A percentile compares a stretch with the other conserved stretches of the same genome.
Conservation (phyloP, 2,113 vertebrate genomes). For the Rhombomys opimus region DNA sequence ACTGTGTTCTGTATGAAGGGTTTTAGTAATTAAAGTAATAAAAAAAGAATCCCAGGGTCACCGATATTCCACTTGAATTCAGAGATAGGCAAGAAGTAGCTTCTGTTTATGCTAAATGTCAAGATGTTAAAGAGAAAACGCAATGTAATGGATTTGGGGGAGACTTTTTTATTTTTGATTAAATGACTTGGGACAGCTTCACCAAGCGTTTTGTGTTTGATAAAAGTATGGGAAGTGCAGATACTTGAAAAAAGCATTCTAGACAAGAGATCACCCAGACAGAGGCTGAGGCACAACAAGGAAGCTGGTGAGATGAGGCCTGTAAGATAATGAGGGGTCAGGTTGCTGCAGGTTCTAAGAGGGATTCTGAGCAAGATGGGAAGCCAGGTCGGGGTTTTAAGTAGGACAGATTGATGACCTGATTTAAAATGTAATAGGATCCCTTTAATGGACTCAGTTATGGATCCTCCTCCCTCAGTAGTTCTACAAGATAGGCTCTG, state of each 20-base stretch:
- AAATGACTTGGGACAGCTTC: background rate
- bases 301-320: background rate
- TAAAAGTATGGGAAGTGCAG: background rate
- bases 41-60: background rate
- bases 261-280: background rate
- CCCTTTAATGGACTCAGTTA: background rate
- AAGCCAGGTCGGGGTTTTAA: background rate
- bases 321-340: background rate
- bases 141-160: background rate
- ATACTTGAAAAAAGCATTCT: background rate
- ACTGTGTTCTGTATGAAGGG: background rate
- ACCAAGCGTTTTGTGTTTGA: background rate
- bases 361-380: background rate
- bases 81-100: background rate
- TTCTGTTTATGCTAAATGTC: background rate
- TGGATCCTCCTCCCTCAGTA: background rate
- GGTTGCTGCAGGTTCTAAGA: background rate
- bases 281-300: background rate
- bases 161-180: slow-evolving; percentile 26
- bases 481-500: background rate
- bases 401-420: slow-evolving; percentile 35
- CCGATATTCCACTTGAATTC: background rate
- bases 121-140: background rate
- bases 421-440: slow-evolving; percentile 49
- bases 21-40: background rate